Base-by-base conservation (phyloP, 2,888 invertebrate species). In the Eumerus sabulonum region DNA sequence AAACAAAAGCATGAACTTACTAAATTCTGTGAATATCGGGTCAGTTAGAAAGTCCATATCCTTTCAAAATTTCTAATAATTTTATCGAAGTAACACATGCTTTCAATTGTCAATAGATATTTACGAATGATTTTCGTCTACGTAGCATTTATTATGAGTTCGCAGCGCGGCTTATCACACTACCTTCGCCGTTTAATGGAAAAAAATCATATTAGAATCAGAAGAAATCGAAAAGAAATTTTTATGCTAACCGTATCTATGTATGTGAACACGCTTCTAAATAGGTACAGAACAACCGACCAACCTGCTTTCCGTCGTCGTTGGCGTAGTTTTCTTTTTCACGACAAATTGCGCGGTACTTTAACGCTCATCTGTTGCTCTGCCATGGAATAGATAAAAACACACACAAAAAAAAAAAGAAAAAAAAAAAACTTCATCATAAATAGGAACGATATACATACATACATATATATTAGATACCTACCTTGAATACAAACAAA, bases 41-140 rank as follows among this genome's bases (percentile, higher is more conserved):
- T 88, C 88, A 83, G 84, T 84, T 83, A 85, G 83, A 84, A 88
- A 88, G 84, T 88, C 88, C 88, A 88, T 88, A 83, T 86, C 87
- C 85, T 85, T 84, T 79, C 77, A 83, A 82, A 67, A 70, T 81
- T 82, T 82, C 66, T 44, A 60, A 70, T 73, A 48, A 63, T 57
- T 59, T 53, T 42, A 60, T 63, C 45, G 54, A 72, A 68, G 67
- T 57, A 48, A 38, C 27, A 68, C 81, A 82, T 76, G 53, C 51
- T 71, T 72, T 45, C 50, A 12, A 54, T 36, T 62, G 18, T 63
- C 40, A 4, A 27, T 27, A 7, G 7, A 2, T 27, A 4, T 27
- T 7, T 4, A 27, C 27, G 27, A 27, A 27, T 27, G 27, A 27
- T 27, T 27, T 27, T 27, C 27, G 27, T 27, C 27, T 27, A 27